A percentile compares a stretch with the other conserved stretches of the same genome.
phyloP scores from a whole-genome alignment of 1,140 invertebrate genomes.

The Meteorus sp. region DNA sequence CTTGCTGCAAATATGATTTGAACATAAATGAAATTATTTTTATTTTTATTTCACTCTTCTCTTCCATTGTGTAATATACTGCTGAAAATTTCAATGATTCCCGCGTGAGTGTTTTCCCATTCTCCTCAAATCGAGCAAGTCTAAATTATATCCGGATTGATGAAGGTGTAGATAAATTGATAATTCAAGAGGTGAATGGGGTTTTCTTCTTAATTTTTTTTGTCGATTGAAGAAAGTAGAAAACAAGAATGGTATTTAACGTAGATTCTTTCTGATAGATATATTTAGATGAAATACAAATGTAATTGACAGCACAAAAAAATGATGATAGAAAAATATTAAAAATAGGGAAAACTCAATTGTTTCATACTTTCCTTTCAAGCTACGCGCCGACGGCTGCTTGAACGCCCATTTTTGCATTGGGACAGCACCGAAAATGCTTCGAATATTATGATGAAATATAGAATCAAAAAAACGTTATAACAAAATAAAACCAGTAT shows the following conservation, averaged over 20 bases:
- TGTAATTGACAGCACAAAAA: too few relatives aligned
- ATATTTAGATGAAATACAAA: too few relatives aligned
- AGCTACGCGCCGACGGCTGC: constrained; percentile 54
- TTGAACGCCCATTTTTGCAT: constrained; percentile 54
- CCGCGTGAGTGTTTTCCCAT: not conserved
- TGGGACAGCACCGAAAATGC: constrained; percentile 37
- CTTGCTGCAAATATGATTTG: too few relatives aligned
- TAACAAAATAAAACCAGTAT: constrained; percentile 28
- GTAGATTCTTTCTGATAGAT: too few relatives aligned
- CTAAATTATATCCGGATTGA: too few relatives aligned
- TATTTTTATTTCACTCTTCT: too few relatives aligned
- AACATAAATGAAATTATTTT: too few relatives aligned
- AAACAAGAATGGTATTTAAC: too few relatives aligned
- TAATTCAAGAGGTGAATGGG: constrained; percentile 4
- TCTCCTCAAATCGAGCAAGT: not conserved
- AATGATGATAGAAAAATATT: constrained; percentile 23
- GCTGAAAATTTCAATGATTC: too few relatives aligned
- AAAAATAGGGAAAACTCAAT: constrained; percentile 43
- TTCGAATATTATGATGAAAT: constrained; percentile 42
- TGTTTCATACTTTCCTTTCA: constrained; percentile 57
- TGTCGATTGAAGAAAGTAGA: too few relatives aligned
- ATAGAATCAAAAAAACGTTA: constrained; percentile 46
- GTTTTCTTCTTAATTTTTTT: too few relatives aligned
- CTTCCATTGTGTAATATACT: too few relatives aligned
- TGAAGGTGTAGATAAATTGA: not conserved